Base-by-base conservation (phyloP, 1,140 invertebrate genomes). In the Pachypeltis micranthus region DNA sequence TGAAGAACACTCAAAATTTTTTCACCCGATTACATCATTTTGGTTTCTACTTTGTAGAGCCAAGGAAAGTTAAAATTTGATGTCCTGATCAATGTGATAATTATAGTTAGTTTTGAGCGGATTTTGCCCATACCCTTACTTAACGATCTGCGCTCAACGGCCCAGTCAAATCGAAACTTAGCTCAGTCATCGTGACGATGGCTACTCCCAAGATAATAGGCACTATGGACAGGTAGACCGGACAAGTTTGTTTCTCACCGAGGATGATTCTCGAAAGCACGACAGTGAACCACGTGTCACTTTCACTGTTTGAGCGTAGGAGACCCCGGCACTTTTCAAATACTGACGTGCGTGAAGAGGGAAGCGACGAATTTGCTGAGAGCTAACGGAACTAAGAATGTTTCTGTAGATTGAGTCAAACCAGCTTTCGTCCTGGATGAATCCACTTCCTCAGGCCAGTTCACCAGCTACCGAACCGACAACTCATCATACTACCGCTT, bases 301-400 rank as follows among this genome's bases (percentile, higher is more conserved):
- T 81, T 98, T 98, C 57, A 98, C 94, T 96, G 79, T 98, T 74
- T 98, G 95, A 44, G 93, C 92, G 78, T 97, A 98, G 0, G 92
- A 96, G 2, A 98, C 91, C n/a, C n/a, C 14, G 94, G 91, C 19
- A 96, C 91, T 79, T 95, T 96, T 91, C 91, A 97, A 71, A 98
- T 90, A 73, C 92, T 94, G 69, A 97, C 85, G 77, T 98, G 95
- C 56, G 91, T 90, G 69, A 89, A 89, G 16, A 96, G 85, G 1
- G 91, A 93, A 2, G 90, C 86, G 10, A 96, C 75, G 72, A 96
- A 94, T 77, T 98, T 96, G 64, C 93, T 94, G 66, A 96, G 78
- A 1, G 93, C 91, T 34, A 98, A 77, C 0, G 95, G 95, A 55
- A 97, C 78, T 61, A 97, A 89, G 28, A n/a, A n/a, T n/a, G n/a